Evolutionary conservation across 2,888 invertebrate species (phyloP).

Genomic region (Sipha maydis): DNA sequence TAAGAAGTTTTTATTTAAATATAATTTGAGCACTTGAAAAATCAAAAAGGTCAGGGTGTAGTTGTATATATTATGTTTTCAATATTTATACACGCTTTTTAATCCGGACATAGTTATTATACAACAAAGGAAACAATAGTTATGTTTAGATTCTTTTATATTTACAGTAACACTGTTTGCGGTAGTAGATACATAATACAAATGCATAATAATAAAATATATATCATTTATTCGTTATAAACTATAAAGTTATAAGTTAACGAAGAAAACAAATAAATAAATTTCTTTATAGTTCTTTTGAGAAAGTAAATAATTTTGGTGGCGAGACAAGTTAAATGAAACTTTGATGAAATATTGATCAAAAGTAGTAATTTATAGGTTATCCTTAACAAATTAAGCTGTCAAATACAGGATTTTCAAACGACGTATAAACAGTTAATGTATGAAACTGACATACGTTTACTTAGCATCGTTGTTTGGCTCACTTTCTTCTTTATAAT

Average conservation of each 20-base stretch:
- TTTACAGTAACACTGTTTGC: not conserved
- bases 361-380: not conserved
- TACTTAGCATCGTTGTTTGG: constrained; percentile 1
- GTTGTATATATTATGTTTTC: no score
- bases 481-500: not conserved
- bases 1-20: not conserved
- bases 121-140: no score
- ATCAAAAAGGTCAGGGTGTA: no score
- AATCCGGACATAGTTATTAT: no score
- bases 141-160: no score
- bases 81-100: no score
- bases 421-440: not conserved
- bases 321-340: not conserved
- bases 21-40: not conserved
- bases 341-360: not conserved
- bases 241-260: not conserved
- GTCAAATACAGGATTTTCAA: constrained; percentile 32
- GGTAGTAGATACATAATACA: not conserved
- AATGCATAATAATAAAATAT: not conserved
- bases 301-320: no score
- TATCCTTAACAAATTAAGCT: not conserved
- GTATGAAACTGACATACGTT: constrained; percentile 9
- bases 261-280: not conserved
- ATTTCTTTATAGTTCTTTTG: not conserved
- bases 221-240: not conserved